Conservation (phyloP, 1,140 invertebrate species). For the Drusus annulatus region DNA sequence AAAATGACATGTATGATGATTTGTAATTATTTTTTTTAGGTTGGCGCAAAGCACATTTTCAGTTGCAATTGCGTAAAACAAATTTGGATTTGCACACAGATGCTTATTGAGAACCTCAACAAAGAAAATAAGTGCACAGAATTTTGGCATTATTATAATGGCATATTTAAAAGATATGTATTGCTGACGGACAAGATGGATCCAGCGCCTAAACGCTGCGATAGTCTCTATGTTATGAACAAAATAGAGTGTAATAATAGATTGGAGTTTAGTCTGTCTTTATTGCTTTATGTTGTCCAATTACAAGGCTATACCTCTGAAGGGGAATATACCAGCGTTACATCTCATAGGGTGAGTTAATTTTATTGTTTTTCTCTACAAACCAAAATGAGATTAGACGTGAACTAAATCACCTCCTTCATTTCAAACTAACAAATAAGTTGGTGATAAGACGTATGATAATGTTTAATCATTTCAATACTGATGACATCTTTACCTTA, state of each 20-base stretch:
- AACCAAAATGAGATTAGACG: too few species aligned
- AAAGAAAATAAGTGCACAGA: slow-evolving; percentile 46
- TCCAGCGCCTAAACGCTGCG: slow-evolving; percentile 21
- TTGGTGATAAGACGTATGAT: too few species aligned
- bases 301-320: slow-evolving; percentile 38
- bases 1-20: too few species aligned
- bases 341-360: slow-evolving; percentile 37
- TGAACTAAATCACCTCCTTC: too few species aligned
- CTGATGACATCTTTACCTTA: too few species aligned
- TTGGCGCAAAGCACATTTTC: slow-evolving; percentile 47
- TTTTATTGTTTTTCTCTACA: too few species aligned
- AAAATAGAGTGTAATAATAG: slow-evolving; percentile 50
- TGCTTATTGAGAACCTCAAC: slow-evolving; percentile 47
- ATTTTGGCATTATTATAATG: slow-evolving; percentile 56
- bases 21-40: slow-evolving; percentile 32
- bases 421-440: too few species aligned
- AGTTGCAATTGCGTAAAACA: slow-evolving; percentile 53
- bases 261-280: slow-evolving; percentile 48
- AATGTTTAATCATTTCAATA: too few species aligned
- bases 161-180: slow-evolving; percentile 49
- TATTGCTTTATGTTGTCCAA: slow-evolving; percentile 45
- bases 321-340: slow-evolving; percentile 30
- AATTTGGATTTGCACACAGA: slow-evolving; percentile 48
- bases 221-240: slow-evolving; percentile 43
- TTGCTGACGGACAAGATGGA: slow-evolving; percentile 22